phyloP scores from a whole-genome alignment of 2,113 vertebrate species.

The Miniopterus natalensis region DNA sequence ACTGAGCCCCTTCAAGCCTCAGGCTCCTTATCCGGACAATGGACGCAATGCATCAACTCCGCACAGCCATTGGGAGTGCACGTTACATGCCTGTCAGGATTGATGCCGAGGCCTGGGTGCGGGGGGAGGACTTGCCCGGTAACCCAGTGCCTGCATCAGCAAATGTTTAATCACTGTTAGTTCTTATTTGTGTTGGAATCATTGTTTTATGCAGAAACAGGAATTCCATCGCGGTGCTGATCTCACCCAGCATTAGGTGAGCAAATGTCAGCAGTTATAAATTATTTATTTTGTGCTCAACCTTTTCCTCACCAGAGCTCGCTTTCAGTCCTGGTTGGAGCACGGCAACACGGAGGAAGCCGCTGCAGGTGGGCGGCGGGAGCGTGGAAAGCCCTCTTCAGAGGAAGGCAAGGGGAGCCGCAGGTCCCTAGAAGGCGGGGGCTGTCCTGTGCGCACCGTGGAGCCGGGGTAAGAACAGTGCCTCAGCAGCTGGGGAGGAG shows the following conservation, averaged over 20 bases:
- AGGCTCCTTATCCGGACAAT: not conserved
- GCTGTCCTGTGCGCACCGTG: not conserved
- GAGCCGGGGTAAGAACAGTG: constrained; percentile 50
- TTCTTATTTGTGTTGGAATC: not conserved
- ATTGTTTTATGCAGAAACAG: not conserved
- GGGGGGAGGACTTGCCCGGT: not conserved
- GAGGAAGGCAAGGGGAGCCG: constrained; percentile 91
- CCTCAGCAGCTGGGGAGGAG: not conserved
- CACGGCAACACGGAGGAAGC: constrained; percentile 90
- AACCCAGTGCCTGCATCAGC: no score
- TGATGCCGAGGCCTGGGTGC: not conserved
- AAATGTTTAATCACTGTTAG: not conserved
- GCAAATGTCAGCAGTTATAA: not conserved
- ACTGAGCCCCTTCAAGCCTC: not conserved
- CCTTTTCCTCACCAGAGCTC: constrained; percentile 85
- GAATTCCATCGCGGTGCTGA: not conserved
- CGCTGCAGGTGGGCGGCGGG: constrained; percentile 87
- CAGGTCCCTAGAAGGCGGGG: constrained; percentile 85
- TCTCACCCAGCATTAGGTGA: not conserved
- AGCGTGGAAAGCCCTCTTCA: constrained; percentile 90
- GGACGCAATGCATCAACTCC: not conserved
- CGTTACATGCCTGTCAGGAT: not conserved
- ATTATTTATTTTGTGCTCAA: not conserved
- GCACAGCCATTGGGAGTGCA: not conserved
- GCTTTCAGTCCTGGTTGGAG: constrained; percentile 88